Conservation (phyloP, 1,140 invertebrate genomes). For the Rhopalosiphum maidis region DNA sequence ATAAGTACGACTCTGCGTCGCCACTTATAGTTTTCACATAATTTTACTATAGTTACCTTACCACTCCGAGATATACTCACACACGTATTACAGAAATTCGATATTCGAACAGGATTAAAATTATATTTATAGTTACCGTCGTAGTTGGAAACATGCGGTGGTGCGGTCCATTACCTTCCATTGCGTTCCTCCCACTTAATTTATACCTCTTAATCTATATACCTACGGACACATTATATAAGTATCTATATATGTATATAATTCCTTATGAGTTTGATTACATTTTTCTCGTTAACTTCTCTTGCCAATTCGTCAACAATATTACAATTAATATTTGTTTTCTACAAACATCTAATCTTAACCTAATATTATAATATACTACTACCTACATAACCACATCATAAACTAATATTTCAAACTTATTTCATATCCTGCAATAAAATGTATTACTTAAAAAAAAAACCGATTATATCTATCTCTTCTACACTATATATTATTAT, state of each 20-base stretch:
- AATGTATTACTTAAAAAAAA: not conserved
- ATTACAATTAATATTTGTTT: not conserved
- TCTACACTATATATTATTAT: not conserved
- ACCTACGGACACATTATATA: not conserved
- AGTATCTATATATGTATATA: not conserved
- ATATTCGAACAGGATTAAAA: constrained; percentile 1
- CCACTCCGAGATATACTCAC: not conserved
- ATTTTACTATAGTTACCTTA: not conserved
- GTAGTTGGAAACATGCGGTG: not conserved
- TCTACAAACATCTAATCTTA: not conserved
- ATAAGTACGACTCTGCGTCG: not conserved
- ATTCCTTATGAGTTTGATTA: not conserved
- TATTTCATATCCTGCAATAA: not conserved
- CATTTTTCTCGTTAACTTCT: not conserved
- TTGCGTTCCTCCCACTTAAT: not conserved
- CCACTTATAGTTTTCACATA: not conserved
- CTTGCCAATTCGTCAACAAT: not conserved
- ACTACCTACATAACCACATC: not conserved
- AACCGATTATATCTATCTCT: too few relatives aligned
- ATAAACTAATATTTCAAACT: not conserved
- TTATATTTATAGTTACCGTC: not conserved
- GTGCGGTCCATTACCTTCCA: not conserved
- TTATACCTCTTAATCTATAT: not conserved
- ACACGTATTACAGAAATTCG: not conserved
- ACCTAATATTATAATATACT: not conserved